Conservation (phyloP, 2,797 vertebrate species). For the Pangasius krempfi region DNA sequence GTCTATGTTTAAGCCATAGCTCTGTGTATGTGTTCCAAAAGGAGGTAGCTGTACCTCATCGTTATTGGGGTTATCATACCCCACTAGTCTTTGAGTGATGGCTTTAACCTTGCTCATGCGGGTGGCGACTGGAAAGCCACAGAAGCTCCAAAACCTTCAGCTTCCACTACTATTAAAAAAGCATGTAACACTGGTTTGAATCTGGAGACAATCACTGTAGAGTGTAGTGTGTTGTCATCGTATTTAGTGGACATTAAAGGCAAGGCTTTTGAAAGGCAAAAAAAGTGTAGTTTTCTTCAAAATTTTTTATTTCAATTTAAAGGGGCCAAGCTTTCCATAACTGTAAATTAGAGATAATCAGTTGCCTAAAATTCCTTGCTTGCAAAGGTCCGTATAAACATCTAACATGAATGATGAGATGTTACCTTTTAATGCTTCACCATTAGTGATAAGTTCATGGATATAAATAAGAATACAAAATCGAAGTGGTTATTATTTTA, state of each 20-base stretch:
- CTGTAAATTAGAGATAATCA: background rate
- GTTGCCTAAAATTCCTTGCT: background rate
- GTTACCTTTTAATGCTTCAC: background rate
- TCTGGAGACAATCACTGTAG: background rate
- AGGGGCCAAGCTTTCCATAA: conserved; percentile 12
- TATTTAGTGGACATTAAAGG: conserved; percentile 41
- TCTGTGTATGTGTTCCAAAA: conserved; percentile 24
- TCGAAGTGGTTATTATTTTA: background rate
- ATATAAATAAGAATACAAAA: background rate
- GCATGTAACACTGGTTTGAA: background rate
- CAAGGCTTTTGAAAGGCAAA: background rate
- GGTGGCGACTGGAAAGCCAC: conserved; percentile 42
- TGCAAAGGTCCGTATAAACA: too few species aligned
- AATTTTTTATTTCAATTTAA: conserved; percentile 27
- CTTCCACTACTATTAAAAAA: conserved; percentile 44
- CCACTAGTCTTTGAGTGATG: conserved; percentile 43
- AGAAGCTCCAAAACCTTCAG: conserved; percentile 26
- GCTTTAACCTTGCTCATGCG: conserved; percentile 45
- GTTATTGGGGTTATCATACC: conserved; percentile 51
- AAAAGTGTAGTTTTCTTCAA: conserved; percentile 26
- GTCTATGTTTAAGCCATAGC: background rate
- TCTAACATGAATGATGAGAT: background rate
- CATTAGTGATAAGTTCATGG: background rate
- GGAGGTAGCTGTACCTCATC: conserved; percentile 47
- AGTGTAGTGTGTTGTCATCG: conserved; percentile 5